These are phyloP conservation scores for Thalassophryne amazonica DNA, from an alignment of 2,797 vertebrate species.

Conservation along the genomic window DNA sequence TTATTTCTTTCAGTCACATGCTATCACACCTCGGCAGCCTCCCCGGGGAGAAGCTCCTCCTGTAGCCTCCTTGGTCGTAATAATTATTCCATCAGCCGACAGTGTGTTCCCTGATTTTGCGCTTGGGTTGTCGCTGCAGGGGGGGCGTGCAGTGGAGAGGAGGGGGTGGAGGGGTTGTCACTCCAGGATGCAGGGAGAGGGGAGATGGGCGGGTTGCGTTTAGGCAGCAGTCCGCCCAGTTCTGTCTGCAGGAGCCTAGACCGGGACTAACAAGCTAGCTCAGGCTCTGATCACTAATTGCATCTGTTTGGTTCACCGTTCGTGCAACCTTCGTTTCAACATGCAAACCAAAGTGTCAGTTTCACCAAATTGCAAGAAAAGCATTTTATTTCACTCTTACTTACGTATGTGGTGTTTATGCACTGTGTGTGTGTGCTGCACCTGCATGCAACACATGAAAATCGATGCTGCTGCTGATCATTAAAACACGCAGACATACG, in stretches of 20 bases:
- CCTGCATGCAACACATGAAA: no score
- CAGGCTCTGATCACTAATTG: constrained; percentile 34
- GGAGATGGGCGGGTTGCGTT: constrained; percentile 27
- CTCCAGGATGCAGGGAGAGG: constrained; percentile 54
- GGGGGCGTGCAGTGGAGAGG: constrained; percentile 71
- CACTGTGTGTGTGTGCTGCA: no score
- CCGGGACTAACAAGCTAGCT: constrained; percentile 75
- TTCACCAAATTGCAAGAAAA: no score
- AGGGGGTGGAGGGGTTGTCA: constrained; percentile 68
- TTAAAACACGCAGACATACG: no score
- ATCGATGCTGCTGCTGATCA: no score
- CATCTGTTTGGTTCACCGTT: background rate
- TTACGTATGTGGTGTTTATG: no score
- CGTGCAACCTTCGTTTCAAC: no score
- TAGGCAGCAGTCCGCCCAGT: constrained; percentile 57
- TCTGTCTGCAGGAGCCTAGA: constrained; percentile 60
- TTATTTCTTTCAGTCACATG: constrained; percentile 55
- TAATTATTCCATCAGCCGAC: constrained; percentile 90
- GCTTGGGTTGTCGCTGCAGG: constrained; percentile 83
- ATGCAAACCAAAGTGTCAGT: no score
- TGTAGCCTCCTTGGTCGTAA: constrained; percentile 82
- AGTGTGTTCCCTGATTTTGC: constrained; percentile 85
- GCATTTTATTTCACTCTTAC: no score
- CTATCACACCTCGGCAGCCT: constrained; percentile 73
- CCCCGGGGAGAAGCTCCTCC: constrained; percentile 80